Base-by-base conservation (phyloP, 1,140 invertebrate species). In the Sycophaga agraensis region DNA sequence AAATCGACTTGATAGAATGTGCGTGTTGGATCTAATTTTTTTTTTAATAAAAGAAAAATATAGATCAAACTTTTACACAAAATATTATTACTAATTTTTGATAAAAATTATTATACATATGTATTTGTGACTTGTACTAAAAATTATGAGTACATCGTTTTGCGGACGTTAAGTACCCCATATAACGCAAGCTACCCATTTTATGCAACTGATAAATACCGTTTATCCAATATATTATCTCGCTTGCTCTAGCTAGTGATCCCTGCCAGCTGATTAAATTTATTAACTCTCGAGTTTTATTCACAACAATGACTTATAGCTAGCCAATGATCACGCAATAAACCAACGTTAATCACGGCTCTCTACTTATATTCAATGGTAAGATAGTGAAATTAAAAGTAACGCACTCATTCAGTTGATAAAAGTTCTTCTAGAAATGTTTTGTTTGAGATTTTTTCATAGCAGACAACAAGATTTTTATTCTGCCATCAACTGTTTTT, bases 281-380 rank as follows among this genome's bases (percentile, higher is more conserved):
- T 22, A 67, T 68, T 51, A 61, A 63, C 54, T 69, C 71, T 60
- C 66, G 66, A 67, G 34, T 70, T 68, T 71, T 63, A 71, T 74
- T 73, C 64, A 73, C 71, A 73, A 74, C 68, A 69, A 64, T 68
- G 61, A 68, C 66, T 72, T 64, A 69, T 68, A 58, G 59, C 64
- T 24, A 66, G 35, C 69, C 63, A 31, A 39, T 64, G 31, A 58
- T 59, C 50, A 43, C 14, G 22, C 39, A 34, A 61, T 19, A 12
- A 40, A 40, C 14, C 69, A 66, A 59, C 60, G 58, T 58, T 66
- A 53, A 53, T 16, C 40, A 54, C 60, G 24, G 59, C 37, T 28
- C 40, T 35, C 49, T 43, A 48, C 43, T 54, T 69, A 43, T 55
- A 66, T 59, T 62, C 51, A 55, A 59, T 62, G 45, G 46, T 58